Base-by-base conservation (phyloP, 2,113 vertebrate genomes). In the Sylvietta virens region DNA sequence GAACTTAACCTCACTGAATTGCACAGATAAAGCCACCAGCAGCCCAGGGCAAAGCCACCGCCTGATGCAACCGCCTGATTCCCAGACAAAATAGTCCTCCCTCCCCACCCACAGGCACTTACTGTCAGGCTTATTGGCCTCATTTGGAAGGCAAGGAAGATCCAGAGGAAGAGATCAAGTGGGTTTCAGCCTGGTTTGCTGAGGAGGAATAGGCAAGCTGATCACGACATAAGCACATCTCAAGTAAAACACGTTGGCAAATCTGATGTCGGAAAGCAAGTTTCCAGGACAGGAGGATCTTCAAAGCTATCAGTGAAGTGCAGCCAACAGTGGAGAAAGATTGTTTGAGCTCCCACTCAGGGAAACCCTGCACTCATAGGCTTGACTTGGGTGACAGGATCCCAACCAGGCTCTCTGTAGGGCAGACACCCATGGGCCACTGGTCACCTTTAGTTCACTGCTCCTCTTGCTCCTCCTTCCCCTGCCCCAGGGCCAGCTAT, bases 1-100 rank as follows among this genome's bases (percentile, higher is more conserved):
- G 85, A 90, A 81, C 60, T 37, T 90, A 91, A 95, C 85, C 90
- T 91, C 15, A 57, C 26, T 96, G 82, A 92, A 93, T 78, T 51
- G 44, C 76, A 86, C 19, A 61, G 61, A 85, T 24, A 87, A 89
- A 85, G 70, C 47, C 70, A 88, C 13, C 7, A 6, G 28, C 67
- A 80, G 86, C 78, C 40, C 7, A 4, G 33, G 78, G 78, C 81
- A 94, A 39, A 94, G 61, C 48, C 3, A 3, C 11, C n/a, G n/a
- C n/a, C n/a, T n/a, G 4, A 77, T 65, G 45, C 74, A 67, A 66
- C 33, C 0, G 3, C 31, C 76, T 61, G 51, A 81, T 74, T 86
- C 72, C 45, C 35, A 86, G 56, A 67, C 37, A 30, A 93, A 81
- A 88, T 1, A 83, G 39, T 71, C 21, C n/a, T 82, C 45, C 33